Percentiles rank a stretch among this genome's conserved stretches.
phyloP scores from a whole-genome alignment of 2,113 vertebrate genomes.

The Nycticebus coucang region DNA sequence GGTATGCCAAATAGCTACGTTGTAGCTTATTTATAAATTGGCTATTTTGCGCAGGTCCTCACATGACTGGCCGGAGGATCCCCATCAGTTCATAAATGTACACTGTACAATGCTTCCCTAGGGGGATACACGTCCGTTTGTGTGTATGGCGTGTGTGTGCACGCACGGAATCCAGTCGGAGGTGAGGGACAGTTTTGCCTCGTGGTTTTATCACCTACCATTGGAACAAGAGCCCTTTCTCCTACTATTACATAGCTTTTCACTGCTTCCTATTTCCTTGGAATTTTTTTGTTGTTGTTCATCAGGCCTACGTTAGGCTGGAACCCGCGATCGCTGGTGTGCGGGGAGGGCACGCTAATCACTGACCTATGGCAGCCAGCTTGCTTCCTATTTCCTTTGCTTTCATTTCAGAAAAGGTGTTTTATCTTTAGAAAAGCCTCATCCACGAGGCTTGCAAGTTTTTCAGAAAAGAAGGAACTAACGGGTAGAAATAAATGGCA shows the following conservation, averaged over 20 bases:
- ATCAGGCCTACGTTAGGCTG: too few relatives aligned
- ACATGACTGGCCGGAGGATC: not conserved
- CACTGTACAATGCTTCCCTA: not conserved
- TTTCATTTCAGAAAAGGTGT: not conserved
- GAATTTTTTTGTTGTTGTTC: too few relatives aligned
- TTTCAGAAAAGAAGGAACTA: constrained; percentile 15
- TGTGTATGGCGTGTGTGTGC: too few relatives aligned
- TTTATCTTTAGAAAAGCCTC: not conserved
- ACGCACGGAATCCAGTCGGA: too few relatives aligned
- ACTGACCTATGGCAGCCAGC: too few relatives aligned
- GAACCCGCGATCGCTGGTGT: too few relatives aligned
- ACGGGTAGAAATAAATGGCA: not conserved
- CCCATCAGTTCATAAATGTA: not conserved
- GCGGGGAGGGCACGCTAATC: too few relatives aligned
- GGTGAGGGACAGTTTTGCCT: not conserved
- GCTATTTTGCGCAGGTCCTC: not conserved
- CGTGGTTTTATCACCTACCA: not conserved
- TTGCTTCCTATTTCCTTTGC: not conserved
- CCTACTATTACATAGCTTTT: not conserved
- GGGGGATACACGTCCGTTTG: not conserved
- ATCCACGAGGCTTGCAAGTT: not conserved
- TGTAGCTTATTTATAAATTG: not conserved
- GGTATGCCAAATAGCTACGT: not conserved
- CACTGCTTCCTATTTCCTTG: not conserved
- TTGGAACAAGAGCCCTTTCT: not conserved